Percentiles rank a stretch among this genome's conserved stretches.
Evolutionary conservation across 2,113 vertebrate species (phyloP).

Genomic region (Clarias batrachus): DNA sequence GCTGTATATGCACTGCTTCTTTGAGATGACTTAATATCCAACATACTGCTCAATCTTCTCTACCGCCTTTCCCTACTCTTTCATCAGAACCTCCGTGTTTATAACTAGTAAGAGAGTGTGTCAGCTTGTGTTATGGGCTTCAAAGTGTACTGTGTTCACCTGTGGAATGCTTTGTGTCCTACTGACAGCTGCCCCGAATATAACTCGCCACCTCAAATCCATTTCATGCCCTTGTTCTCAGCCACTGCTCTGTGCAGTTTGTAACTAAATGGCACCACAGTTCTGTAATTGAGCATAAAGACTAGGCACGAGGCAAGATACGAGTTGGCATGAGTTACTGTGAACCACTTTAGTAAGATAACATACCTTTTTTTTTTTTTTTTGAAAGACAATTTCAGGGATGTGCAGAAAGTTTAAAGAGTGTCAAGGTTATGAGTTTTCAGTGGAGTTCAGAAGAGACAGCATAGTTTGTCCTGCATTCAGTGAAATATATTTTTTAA

Average conservation of each 20-base stretch:
- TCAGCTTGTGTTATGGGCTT: neutral
- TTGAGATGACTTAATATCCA: neutral
- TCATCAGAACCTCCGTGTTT: neutral
- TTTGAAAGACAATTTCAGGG: neutral
- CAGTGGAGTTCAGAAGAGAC: neutral
- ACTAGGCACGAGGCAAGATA: conserved; percentile 52
- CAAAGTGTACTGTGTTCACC: conserved; percentile 15
- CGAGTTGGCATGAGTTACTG: conserved; percentile 56
- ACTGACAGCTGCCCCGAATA: neutral
- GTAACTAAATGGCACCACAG: conserved; percentile 7
- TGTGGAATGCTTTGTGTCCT: conserved; percentile 15
- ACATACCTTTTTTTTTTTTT: neutral
- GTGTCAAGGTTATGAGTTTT: neutral
- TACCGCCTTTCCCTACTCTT: neutral
- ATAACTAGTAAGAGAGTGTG: conserved; percentile 16
- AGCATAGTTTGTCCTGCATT: neutral
- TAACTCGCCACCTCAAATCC: conserved; percentile 2
- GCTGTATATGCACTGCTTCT: neutral
- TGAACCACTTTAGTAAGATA: conserved; percentile 66
- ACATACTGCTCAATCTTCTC: neutral
- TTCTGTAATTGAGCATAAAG: conserved; percentile 55
- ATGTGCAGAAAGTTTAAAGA: neutral
- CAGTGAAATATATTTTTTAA: neutral
- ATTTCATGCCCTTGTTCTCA: conserved; percentile 27
- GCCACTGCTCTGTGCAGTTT: conserved; percentile 25